Evolutionary conservation across 2,797 vertebrate species (phyloP).

Genomic region (Alfaro cultratus): DNA sequence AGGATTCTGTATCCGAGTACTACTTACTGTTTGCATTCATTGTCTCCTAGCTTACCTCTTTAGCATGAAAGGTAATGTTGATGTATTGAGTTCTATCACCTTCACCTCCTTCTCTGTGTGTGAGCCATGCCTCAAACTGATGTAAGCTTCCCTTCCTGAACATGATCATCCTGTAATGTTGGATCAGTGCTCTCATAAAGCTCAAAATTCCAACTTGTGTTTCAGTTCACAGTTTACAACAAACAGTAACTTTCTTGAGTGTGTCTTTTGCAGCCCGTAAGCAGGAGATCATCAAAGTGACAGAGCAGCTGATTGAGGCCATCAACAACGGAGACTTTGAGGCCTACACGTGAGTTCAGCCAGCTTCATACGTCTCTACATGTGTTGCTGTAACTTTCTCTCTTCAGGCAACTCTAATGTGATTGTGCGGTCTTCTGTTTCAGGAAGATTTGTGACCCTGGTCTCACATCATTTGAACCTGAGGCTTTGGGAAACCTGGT

Average conservation of each 20-base stretch:
- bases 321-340: constrained; percentile 98
- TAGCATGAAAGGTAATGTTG: constrained; percentile 73
- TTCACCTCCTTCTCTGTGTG: constrained; percentile 13
- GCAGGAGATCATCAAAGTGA: constrained; percentile 99
- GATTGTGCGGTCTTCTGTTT: neutral
- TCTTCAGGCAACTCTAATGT: neutral
- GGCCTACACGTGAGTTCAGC: constrained; percentile 93
- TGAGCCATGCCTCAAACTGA: constrained; percentile 10
- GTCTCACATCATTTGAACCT: constrained; percentile 95
- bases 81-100: constrained; percentile 25
- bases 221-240: neutral
- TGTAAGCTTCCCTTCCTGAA: constrained; percentile 12
- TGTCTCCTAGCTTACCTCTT: constrained; percentile 71
- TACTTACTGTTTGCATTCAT: constrained; percentile 56
- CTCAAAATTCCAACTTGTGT: constrained; percentile 12
- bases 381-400: neutral
- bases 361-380: neutral
- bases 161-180: constrained; percentile 28
- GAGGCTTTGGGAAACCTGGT: constrained; percentile 97
- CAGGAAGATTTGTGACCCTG: constrained; percentile 97
- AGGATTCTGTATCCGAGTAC: constrained; percentile 13
- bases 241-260: neutral
- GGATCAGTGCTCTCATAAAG: constrained; percentile 12
- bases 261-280: constrained; percentile 85
- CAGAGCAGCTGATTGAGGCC: constrained; percentile 95